Evolutionary conservation across 2,888 invertebrate genomes (phyloP), one percentile per base, ranked within the genome.

Genomic region (Andrena hattorfiana): DNA sequence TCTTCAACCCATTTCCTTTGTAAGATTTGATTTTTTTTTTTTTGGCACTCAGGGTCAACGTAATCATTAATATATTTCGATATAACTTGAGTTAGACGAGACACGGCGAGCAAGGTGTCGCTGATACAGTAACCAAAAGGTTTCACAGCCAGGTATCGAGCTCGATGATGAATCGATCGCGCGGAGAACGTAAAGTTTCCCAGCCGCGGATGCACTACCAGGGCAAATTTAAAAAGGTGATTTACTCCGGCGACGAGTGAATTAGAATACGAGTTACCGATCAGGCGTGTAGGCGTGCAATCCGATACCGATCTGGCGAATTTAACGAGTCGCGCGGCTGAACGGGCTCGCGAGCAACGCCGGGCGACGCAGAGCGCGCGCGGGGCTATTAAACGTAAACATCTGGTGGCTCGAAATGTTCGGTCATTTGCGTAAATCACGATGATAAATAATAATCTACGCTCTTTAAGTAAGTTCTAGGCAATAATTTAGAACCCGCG

Each of bases 361-460:
- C 23, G 23, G 35, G 63, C 64, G 66, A 62, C 83, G 76, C 48
- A 20, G 30, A 54, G 73, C 66, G 35, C 63, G 59, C 72, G 70
- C 70, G 59, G 78, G 62, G 84, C 88, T 87, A 89, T 87, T 88
- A 88, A 87, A 87, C 84, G 83, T 84, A 81, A 88, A 88, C 87
- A 89, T 89, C 88, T 88, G 88, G 88, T 88, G 88, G 87, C 88
- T 79, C 83, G 84, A 89, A 87, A 89, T 83, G 89, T 88, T 88
- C 85, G 85, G 87, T 88, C 89, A 88, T 88, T 88, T 89, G 88
- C 88, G 88, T 88, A 88, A 88, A 88, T 88, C 88, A 89, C 83
- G 85, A 89, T 86, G 88, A 87, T 88, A 89, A 88, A 88, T 88
- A 88, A 88, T 88, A 88, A 88, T 89, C 89, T 88, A 89, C 84